These are phyloP conservation scores for Caenorhabditis sp. DNA, from an alignment of 2,888 invertebrate genomes.

Conservation along the genomic window DNA sequence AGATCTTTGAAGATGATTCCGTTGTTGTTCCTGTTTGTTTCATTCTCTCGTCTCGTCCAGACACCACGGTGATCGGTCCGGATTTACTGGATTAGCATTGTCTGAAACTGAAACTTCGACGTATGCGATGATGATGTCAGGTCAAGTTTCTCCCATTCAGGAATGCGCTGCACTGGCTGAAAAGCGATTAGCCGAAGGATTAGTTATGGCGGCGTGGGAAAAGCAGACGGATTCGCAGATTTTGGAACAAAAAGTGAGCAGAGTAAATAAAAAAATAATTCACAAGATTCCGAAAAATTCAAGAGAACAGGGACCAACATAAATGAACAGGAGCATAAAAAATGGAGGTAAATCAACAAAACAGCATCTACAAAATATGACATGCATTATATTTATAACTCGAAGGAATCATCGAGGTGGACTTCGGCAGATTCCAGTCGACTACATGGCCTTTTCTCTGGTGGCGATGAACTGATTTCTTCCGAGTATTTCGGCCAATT, in stretches of 20 bases:
- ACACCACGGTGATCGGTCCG: slow-evolving; percentile 14
- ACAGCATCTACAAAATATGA: not conserved
- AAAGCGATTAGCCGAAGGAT: slow-evolving; percentile 10
- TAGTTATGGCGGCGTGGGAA: slow-evolving; percentile 27
- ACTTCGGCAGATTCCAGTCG: no score
- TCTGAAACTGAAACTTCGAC: slow-evolving; percentile 25
- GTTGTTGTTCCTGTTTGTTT: not conserved
- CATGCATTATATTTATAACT: not conserved
- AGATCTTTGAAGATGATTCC: slow-evolving; percentile 25
- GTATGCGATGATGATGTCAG: slow-evolving; percentile 43
- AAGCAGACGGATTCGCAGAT: slow-evolving; percentile 20
- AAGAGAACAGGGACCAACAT: not conserved
- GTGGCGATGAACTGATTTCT: not conserved
- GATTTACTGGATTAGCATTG: slow-evolving; percentile 19
- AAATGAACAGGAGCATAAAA: not conserved
- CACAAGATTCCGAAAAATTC: no score
- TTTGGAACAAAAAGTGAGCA: not conserved
- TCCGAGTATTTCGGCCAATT: slow-evolving; percentile 1
- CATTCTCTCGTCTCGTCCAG: not conserved
- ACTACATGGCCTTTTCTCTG: not conserved
- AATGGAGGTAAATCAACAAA: not conserved
- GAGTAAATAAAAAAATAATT: not conserved
- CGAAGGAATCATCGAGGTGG: no score
- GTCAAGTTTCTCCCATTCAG: slow-evolving; percentile 3
- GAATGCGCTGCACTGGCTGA: not conserved